phyloP scores from a whole-genome alignment of 2,113 vertebrate genomes.

The Equus quagga region DNA sequence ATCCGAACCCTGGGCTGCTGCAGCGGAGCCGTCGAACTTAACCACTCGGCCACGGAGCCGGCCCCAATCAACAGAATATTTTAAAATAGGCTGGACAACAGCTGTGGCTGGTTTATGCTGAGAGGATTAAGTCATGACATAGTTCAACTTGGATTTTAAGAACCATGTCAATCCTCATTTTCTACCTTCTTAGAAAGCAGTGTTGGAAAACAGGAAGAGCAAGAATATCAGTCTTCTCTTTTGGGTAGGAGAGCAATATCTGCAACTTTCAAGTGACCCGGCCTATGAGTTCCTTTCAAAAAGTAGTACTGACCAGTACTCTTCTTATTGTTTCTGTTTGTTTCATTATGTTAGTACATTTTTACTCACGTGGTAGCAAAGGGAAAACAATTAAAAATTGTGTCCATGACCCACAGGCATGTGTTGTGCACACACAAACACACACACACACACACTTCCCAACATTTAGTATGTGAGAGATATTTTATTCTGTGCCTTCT shows the following conservation, averaged over 20 bases:
- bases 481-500: not conserved
- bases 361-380: not conserved
- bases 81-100: not conserved
- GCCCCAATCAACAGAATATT: not conserved
- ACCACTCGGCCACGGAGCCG: too few relatives aligned
- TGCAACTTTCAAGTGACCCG: not conserved
- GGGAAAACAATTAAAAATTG: not conserved
- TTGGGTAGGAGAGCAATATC: not conserved
- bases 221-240: not conserved
- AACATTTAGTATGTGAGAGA: not conserved
- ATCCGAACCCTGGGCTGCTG: too few relatives aligned
- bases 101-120: not conserved
- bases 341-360: not conserved
- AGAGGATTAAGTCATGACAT: not conserved
- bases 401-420: not conserved
- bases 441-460: accelerated
- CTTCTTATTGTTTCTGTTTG: not conserved
- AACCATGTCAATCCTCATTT: not conserved
- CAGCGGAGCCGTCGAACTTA: too few relatives aligned
- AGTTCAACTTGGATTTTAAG: not conserved
- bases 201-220: not conserved
- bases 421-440: accelerated
- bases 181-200: not conserved
- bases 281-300: not conserved
- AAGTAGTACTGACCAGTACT: not conserved